Evolutionary conservation across 2,888 invertebrate species (phyloP), one percentile per base, ranked within the genome.

Genomic region (Acleris cristana): DNA sequence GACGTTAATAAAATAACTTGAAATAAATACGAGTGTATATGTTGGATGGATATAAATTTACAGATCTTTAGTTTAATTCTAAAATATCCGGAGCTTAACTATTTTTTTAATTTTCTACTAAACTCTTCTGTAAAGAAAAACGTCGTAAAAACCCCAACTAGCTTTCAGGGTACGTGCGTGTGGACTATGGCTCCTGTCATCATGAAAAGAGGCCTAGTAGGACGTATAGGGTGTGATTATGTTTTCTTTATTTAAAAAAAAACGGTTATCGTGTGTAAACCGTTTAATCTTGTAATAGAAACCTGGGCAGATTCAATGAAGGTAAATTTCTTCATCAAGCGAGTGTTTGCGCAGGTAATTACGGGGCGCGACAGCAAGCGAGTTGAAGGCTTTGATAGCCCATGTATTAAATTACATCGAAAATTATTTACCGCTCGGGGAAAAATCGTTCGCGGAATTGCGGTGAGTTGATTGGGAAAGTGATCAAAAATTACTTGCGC

Each of bases 261-360:
- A 51, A 55, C 55, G 56, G 56, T 52, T 64, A 55, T 51, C 65
- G 64, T 63, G 44, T 65, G 26, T 30, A 61, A 62, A 66, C 61
- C 68, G 69, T 69, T 68, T 64, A 70, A 72, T 70, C 65, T 74
- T 67, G 76, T 81, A 81, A 81, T 79, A 80, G 79, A 79, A 81
- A 81, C 77, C 76, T 73, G 69, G 74, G 70, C 72, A 55, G 73
- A 74, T 79, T 80, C 76, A 80, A 81, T 84, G 80, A 80, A 80
- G 82, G 83, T 76, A 84, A 88, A 90, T 89, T 89, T 88, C 88
- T 89, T 89, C 85, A 89, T 89, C 74, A 83, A 58, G 57, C 57
- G 76, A 81, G 80, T 79, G 81, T 81, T 80, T 80, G 80, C 55
- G 49, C 45, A 49, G 71, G 82, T 84, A 89, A 90, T 90, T 84